Conservation (phyloP, 2,888 invertebrate species). For the Pandemis corylana region DNA sequence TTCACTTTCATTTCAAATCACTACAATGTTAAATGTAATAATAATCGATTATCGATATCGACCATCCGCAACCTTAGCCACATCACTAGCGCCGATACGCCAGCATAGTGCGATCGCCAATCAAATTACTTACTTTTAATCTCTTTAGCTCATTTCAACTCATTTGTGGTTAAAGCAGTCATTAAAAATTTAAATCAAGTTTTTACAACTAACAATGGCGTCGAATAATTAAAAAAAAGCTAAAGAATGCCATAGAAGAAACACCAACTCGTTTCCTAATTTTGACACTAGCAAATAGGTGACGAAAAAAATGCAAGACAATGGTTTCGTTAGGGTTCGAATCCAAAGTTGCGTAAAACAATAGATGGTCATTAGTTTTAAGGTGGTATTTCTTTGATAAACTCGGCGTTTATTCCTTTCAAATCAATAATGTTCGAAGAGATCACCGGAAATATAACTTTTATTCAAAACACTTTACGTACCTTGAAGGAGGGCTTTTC, state of each 20-base stretch:
- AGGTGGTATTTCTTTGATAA: neutral
- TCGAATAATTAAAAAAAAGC: neutral
- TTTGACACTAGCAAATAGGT: neutral
- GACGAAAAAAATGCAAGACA: neutral
- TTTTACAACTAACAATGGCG: neutral
- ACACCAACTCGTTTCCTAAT: neutral
- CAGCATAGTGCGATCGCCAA: slow-evolving; percentile 49
- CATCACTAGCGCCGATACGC: slow-evolving; percentile 71
- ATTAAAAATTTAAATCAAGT: neutral
- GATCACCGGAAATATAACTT: slow-evolving; percentile 1
- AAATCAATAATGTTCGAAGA: slow-evolving; percentile 1
- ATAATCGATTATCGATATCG: slow-evolving; percentile 56
- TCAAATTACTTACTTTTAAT: neutral
- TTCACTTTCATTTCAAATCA: too few relatives aligned
- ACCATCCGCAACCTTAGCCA: slow-evolving; percentile 47
- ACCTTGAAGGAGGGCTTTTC: slow-evolving; percentile 80
- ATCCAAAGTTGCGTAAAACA: neutral
- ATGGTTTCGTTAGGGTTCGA: neutral
- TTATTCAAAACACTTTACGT: slow-evolving; percentile 42
- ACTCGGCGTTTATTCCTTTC: neutral
- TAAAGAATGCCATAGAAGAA: too few relatives aligned
- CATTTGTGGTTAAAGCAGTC: neutral
- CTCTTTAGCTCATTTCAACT: neutral
- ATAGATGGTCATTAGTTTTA: slow-evolving; percentile 8
- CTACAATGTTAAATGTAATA: neutral